A percentile compares a stretch with the other conserved stretches of the same genome.
Conservation (phyloP, 2,113 vertebrate species). For the Tricholaema leucomelas region DNA sequence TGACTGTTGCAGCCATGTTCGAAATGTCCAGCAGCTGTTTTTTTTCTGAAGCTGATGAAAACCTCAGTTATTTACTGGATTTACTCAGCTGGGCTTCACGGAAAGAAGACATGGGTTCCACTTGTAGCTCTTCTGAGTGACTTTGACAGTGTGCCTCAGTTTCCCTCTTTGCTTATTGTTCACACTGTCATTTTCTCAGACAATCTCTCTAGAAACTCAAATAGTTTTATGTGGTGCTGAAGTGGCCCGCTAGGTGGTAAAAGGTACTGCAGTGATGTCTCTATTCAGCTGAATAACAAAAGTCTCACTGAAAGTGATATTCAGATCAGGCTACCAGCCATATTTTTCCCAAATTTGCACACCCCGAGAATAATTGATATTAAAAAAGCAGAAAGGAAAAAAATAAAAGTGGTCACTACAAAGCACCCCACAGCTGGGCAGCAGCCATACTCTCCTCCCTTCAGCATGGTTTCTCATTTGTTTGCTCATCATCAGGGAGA, state of each 20-base stretch:
- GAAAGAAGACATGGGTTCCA: neutral
- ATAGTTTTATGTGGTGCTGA: neutral
- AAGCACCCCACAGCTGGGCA: neutral
- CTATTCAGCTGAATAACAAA: neutral
- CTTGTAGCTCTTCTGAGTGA: neutral
- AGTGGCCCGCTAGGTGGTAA: neutral
- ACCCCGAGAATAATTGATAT: neutral
- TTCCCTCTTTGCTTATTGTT: neutral
- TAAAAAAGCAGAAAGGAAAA: neutral
- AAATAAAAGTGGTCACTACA: neutral
- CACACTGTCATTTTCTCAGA: neutral
- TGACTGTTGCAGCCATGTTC: neutral
- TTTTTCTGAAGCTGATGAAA: neutral
- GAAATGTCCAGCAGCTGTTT: neutral
- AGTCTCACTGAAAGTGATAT: neutral
- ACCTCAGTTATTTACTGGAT: neutral
- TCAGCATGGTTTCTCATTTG: neutral
- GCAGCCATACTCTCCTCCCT: neutral
- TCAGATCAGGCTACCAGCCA: neutral
- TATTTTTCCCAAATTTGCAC: neutral
- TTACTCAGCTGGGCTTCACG: neutral
- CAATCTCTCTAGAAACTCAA: neutral
- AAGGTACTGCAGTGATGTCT: neutral
- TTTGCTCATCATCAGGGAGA: neutral
- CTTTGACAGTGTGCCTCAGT: neutral